These are phyloP conservation scores for Apus apus DNA, from an alignment of 2,113 vertebrate genomes.

Conservation along the genomic window DNA sequence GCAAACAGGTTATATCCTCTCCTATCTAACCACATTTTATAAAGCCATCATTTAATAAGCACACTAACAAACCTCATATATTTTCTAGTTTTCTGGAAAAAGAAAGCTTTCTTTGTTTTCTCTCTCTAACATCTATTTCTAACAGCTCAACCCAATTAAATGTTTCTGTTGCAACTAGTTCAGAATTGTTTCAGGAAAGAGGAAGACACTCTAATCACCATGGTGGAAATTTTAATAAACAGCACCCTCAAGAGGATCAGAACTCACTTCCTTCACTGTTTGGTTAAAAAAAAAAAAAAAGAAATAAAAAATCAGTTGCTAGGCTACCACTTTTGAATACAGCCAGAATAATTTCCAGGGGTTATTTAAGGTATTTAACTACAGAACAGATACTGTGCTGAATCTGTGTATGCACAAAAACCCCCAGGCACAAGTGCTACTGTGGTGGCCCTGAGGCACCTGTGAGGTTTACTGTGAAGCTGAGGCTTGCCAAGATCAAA, in stretches of 20 bases:
- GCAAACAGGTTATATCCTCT: not conserved
- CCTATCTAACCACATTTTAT: not conserved
- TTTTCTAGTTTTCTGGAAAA: not conserved
- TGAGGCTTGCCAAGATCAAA: not conserved
- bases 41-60: not conserved
- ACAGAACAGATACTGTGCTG: not conserved
- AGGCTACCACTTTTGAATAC: conserved; percentile 51
- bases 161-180: not conserved
- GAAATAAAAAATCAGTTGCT: conserved; percentile 7
- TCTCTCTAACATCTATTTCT: not conserved
- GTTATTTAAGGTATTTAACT: conserved; percentile 62
- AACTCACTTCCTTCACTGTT: conserved; percentile 1
- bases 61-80: not conserved
- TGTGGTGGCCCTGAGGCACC: not conserved
- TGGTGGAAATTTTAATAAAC: conserved; percentile 69
- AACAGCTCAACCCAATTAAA: not conserved
- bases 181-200: not conserved
- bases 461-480: not conserved
- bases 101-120: not conserved
- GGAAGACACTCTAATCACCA: conserved; percentile 2
- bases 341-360: conserved; percentile 44
- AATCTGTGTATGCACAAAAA: not conserved
- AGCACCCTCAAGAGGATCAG: conserved; percentile 71
- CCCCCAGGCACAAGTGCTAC: not conserved
- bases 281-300: not conserved